These are phyloP conservation scores for Iguana delicatissima DNA, from an alignment of 2,797 vertebrate genomes.

Conservation along the genomic window DNA sequence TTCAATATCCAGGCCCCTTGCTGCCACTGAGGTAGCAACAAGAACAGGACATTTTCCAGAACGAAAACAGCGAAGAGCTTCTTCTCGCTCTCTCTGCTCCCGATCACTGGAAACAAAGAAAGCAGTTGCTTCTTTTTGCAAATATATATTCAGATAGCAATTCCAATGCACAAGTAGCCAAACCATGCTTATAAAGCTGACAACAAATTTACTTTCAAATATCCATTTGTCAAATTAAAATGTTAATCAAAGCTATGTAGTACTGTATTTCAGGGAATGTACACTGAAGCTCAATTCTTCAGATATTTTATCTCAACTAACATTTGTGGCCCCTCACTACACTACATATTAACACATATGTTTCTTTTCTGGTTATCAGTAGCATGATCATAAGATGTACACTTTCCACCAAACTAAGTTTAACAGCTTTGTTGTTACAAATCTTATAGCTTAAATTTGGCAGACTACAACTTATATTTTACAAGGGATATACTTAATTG, in stretches of 20 bases:
- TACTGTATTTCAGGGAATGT: neutral
- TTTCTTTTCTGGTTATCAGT: neutral
- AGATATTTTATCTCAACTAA: neutral
- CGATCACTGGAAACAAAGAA: slow-evolving; percentile 83
- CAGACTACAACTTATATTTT: neutral
- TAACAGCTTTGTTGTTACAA: neutral
- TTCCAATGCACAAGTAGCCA: neutral
- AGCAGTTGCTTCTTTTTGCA: neutral
- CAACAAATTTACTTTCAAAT: neutral
- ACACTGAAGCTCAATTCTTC: neutral
- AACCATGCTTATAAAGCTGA: neutral
- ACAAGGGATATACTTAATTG: neutral
- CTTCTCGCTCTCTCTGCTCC: slow-evolving; percentile 91
- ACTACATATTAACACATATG: neutral
- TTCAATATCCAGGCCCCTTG: slow-evolving; percentile 94
- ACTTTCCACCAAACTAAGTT: neutral
- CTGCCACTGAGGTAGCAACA: slow-evolving; percentile 94
- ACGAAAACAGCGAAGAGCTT: slow-evolving; percentile 89
- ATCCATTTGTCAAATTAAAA: neutral
- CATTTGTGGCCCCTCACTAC: neutral
- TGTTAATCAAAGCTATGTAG: neutral
- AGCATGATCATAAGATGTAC: neutral
- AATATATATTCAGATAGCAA: neutral
- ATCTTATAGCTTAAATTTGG: neutral
- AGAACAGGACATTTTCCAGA: slow-evolving; percentile 88